These are phyloP conservation scores for Plotosus lineatus DNA, from an alignment of 2,113 vertebrate genomes.

Conservation along the genomic window DNA sequence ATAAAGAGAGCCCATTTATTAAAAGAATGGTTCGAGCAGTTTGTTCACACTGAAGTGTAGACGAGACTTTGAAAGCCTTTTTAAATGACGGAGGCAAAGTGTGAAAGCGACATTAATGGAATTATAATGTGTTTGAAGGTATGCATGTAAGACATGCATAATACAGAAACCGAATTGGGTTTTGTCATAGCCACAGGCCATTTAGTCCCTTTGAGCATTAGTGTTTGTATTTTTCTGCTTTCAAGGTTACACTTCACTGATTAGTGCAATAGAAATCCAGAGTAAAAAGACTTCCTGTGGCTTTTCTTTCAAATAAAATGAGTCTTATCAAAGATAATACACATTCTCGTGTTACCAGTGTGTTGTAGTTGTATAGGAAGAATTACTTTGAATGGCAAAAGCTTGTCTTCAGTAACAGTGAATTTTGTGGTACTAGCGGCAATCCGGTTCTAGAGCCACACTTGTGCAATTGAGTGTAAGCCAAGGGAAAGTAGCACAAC, in stretches of 20 bases:
- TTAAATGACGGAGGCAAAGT: conserved; percentile 15
- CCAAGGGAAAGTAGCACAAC: too few species aligned
- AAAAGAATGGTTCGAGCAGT: conserved; percentile 20
- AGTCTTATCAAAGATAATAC: conserved; percentile 9
- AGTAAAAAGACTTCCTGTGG: not conserved
- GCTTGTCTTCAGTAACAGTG: not conserved
- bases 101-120: conserved; percentile 33
- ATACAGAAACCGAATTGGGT: conserved; percentile 9
- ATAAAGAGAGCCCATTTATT: conserved; percentile 7
- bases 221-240: conserved; percentile 27
- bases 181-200: conserved; percentile 17
- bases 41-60: not conserved
- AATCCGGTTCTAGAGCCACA: too few species aligned
- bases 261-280: not conserved
- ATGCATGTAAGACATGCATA: conserved; percentile 30
- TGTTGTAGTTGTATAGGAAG: conserved; percentile 13
- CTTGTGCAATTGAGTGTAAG: too few species aligned
- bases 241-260: conserved; percentile 34
- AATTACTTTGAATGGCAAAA: not conserved
- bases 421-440: not conserved
- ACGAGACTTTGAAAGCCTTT: conserved; percentile 24
- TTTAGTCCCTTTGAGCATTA: conserved; percentile 26
- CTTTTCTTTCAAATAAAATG: conserved; percentile 26
- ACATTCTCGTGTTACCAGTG: not conserved
- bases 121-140: conserved; percentile 38